Base-by-base conservation (phyloP, 2,113 vertebrate species). In the Chlorodrepanis virens region DNA sequence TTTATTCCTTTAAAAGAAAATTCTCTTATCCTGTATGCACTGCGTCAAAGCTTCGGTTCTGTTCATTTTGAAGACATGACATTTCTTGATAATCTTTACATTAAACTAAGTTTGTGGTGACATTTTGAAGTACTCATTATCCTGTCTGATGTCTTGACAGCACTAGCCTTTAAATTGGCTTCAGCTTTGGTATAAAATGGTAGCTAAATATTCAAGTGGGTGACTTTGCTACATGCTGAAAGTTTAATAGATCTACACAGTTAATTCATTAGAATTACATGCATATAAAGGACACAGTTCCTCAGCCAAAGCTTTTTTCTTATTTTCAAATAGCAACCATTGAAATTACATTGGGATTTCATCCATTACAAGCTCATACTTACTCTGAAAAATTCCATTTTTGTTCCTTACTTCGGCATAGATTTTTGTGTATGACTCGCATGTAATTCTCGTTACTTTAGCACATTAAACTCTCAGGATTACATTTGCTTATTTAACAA, bases 51-150 rank as follows among this genome's bases (percentile, higher is more conserved):
- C 23, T 21, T 54, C 2, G 1, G 2, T 35, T 85, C 60, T 39
- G 7, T 53, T 91, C 3, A 40, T 79, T 85, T 89, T 72, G 40
- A 90, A 85, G 78, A 90, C 33, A n/a, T 49, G 29, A 25, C 31
- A 90, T 91, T 95, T 85, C 49, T 61, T 88, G 37, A 76, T 68
- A 64, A 86, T 61, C 82, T 76, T 88, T 90, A 69, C 18, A 27
- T 80, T 93, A 61, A 83, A 65, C n/a, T 70, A n/a, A 35, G 40
- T 59, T 65, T 90, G 27, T 83, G 53, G 80, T 93, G 63, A 69
- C 64, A 89, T 95, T 95, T 96, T 89, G 25, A 78, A 59, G 40
- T 42, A 54, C 59, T 87, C 44, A 72, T 93, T 89, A 87, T 87
- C 40, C 29, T 78, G 20, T 56, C 65, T 71, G 83, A 79, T 22